Conservation (phyloP, 2,888 invertebrate genomes). For the Stomorhina lunata region DNA sequence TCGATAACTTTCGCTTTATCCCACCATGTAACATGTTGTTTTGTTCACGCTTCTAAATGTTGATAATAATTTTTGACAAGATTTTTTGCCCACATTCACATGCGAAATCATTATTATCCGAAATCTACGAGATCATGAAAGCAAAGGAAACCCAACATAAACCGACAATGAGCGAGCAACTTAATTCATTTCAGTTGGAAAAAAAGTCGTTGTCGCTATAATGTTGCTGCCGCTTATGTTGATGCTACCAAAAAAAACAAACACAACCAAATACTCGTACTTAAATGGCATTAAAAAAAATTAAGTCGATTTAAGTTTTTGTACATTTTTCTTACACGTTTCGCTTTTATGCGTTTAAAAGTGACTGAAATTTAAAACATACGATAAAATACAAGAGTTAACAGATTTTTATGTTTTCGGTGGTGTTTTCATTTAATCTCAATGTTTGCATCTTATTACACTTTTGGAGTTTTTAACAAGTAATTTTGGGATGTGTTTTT, state of each 20-base stretch:
- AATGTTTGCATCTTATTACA: constrained; percentile 56
- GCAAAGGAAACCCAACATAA: constrained; percentile 2
- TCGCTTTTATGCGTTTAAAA: not conserved
- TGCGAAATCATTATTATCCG: not conserved
- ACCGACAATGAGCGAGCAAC: constrained; percentile 54
- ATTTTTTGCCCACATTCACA: too few relatives aligned
- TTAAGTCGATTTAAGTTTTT: not conserved
- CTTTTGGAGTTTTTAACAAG: constrained; percentile 10
- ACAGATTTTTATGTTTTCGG: not conserved
- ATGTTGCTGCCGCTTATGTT: not conserved
- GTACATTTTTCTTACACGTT: not conserved
- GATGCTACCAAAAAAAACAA: not conserved
- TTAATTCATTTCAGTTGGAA: constrained; percentile 59
- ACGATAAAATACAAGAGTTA: constrained; percentile 24
- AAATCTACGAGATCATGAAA: not conserved
- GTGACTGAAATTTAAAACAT: constrained; percentile 53
- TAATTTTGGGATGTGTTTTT: not conserved
- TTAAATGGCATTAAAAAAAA: constrained; percentile 38
- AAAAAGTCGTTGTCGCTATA: too few relatives aligned
- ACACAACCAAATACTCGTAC: constrained; percentile 22
- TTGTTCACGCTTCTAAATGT: constrained; percentile 33
- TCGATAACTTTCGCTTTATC: constrained; percentile 43
- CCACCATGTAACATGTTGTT: constrained; percentile 54
- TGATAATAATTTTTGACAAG: constrained; percentile 62
- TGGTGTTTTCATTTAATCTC: constrained; percentile 45